Evolutionary conservation across 2,888 invertebrate genomes (phyloP), one percentile per base, ranked within the genome.

Genomic region (Gastrophysa polygoni): DNA sequence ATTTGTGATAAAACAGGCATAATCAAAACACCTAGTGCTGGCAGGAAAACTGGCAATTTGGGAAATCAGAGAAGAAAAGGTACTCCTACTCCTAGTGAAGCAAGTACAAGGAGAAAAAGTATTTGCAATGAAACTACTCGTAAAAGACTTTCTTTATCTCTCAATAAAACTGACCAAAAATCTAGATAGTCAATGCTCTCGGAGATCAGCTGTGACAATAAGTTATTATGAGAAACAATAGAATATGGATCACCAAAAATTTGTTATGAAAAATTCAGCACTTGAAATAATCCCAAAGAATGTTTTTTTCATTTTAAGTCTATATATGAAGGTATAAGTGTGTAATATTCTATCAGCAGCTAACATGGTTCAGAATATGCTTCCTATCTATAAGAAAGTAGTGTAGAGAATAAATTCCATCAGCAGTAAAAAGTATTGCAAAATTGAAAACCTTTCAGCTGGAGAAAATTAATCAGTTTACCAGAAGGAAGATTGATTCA

Each of bases 111-210:
- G 24, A 78, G 85, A 49, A 85, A 84, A 69, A 83, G 84, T 2
- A 75, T 82, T 14, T 69, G 72, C 55, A 73, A 61, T n/a, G 69
- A 75, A 58, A 67, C 75, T 34, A 76, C 75, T 54, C 73, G 85
- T 57, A 85, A 84, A 64, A 79, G 85, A 57, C 76, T 85, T 20
- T 83, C 84, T 34, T 71, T 83, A 68, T 81, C 83, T 17, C 67
- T 83, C 55, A 81, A 78, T 66, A 85, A 84, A 78, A 70, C 64
- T 57, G 79, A 81, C 67, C 74, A 77, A 59, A 79, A 79, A 66
- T 67, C 66, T 59, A 71, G 71, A 64, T 71, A 71, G 66, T 69
- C 46, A 38, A 20, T 14, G 6, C 21, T 29, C 34, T 47, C 32
- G 17, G 44, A 21, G 24, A 48, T 38, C n/a, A 43, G 48, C 43